Evolutionary conservation across 37 sponge, comb jelly and placozoan genomes (phyloP).

Genomic region (Crambe crambe): DNA sequence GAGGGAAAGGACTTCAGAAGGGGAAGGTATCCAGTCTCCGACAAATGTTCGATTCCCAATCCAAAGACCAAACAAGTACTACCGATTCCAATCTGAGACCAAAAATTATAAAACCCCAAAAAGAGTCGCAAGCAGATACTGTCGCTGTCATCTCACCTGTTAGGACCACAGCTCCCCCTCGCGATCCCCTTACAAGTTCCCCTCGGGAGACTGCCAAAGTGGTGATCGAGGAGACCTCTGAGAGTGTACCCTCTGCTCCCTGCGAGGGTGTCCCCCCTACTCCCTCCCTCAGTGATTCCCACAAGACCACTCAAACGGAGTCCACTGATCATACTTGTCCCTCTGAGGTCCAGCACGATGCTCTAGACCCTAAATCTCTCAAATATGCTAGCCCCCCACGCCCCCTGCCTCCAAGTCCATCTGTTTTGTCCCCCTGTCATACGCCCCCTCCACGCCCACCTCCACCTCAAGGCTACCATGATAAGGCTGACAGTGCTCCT

Average conservation of each 20-base stretch:
- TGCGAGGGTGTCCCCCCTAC: not conserved
- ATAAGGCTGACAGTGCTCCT: not conserved
- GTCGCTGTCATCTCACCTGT: not conserved
- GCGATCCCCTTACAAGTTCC: not conserved
- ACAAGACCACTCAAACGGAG: not conserved
- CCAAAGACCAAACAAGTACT: not conserved
- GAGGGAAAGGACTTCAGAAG: not conserved
- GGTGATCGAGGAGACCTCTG: too few species aligned
- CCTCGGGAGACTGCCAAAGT: not conserved
- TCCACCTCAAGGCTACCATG: constrained; percentile 29
- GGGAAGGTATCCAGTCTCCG: constrained; percentile 48
- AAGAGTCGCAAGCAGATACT: too few species aligned
- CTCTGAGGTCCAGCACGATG: too few species aligned
- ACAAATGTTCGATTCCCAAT: constrained; percentile 40
- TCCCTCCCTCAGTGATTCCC: not conserved
- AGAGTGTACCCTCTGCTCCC: not conserved
- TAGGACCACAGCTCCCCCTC: not conserved
- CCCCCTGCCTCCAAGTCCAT: not conserved
- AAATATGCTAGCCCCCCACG: not conserved
- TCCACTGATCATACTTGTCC: too few species aligned
- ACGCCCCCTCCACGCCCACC: constrained; percentile 50
- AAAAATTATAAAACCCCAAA: too few species aligned
- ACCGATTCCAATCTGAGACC: not conserved
- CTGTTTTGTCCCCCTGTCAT: constrained; percentile 8
- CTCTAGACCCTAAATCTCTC: not conserved